Base-by-base conservation (phyloP, 1,140 invertebrate species). In the Drosophila gunungcola region DNA sequence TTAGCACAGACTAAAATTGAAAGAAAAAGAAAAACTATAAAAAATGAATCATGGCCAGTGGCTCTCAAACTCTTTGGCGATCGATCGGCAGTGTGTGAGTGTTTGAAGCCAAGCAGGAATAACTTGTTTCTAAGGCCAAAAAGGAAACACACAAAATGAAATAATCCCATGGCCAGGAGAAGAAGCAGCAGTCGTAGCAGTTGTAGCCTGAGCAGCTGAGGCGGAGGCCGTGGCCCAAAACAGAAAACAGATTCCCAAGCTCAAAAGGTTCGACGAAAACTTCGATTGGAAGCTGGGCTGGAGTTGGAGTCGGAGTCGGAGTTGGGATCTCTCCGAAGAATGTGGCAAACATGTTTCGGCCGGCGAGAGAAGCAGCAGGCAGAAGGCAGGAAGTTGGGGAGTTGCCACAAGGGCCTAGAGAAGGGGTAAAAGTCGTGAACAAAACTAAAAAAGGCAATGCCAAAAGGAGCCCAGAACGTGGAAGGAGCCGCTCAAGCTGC, bases 131-230 rank as follows among this genome's bases (percentile, higher is more conserved):
- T 91, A 86, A 90, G 78, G 73, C 78, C 73, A 88, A 89, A 89
- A 89, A 89, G 84, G 84, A 89, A 89, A 89, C 85, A 89, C 85
- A 90, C 85, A 90, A 91, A 91, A 91, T 91, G 88, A 91, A 91
- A 91, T 91, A 91, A 91, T 91, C 88, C 89, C 88, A 91, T 91
- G 88, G 88, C 78, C 86, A 83, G 73, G 65, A 76, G 58, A 55
- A 63, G 55, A 67, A 78, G 46, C 41, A 56, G 67, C 52, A 57
- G 29, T 27, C 16, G 61, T 53, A 48, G 16, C 16, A 21, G 16
- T 21, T 21, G 16, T 21, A 49, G 58, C 45, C 62, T 52, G 42
- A 54, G 65, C 41, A 69, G 63, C 67, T 69, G 68, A 72, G 68
- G 68, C 65, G 62, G 65, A 70, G 65, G 68, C 67, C 68, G 52